Evolutionary conservation across 2,888 invertebrate genomes (phyloP), one percentile per base, ranked within the genome.

Genomic region (Eudasyphora cyanicolor): DNA sequence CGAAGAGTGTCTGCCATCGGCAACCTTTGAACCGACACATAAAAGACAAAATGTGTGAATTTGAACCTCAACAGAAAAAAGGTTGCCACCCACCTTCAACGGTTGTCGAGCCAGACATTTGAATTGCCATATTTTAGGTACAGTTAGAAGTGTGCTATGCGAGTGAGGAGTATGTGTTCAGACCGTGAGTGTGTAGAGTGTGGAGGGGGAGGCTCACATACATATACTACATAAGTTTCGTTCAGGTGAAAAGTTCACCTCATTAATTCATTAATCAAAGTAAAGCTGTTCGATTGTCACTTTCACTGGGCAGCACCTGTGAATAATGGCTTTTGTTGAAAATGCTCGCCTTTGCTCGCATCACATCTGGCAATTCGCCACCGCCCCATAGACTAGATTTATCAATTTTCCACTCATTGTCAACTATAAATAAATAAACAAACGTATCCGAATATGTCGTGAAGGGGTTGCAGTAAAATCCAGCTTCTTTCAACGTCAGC

Each of bases 251-350:
- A 81, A 83, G 81, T 79, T 79, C 60, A 75, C 79, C 75, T 82
- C 76, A 84, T 85, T 82, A 84, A 84, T 84, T 84, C 84, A 82
- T 82, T 85, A 79, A 85, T 82, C 84, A 85, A 80, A 76, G 60
- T 45, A 73, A 78, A 71, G 69, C 76, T 76, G 67, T 74, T 82
- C 76, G 49, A 42, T 79, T 82, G 83, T 69, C 49, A 76, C 70
- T 82, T 82, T 79, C 71, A 74, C 77, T 79, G 60, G 35, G 81
- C 79, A 82, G 64, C 79, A 82, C 60, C 74, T 83, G 81, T 79
- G 24, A 79, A 82, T 83, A 83, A 85, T 73, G 69, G 74, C 75
- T 71, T 79, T 83, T 77, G 67, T 79, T 64, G 10, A 62, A 75
- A 57, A 51, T 35, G 14, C 27, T 71, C 45, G 38, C 35, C 27